phyloP scores from a whole-genome alignment of 1,140 invertebrate genomes.

The Drosophila kanapiae region DNA sequence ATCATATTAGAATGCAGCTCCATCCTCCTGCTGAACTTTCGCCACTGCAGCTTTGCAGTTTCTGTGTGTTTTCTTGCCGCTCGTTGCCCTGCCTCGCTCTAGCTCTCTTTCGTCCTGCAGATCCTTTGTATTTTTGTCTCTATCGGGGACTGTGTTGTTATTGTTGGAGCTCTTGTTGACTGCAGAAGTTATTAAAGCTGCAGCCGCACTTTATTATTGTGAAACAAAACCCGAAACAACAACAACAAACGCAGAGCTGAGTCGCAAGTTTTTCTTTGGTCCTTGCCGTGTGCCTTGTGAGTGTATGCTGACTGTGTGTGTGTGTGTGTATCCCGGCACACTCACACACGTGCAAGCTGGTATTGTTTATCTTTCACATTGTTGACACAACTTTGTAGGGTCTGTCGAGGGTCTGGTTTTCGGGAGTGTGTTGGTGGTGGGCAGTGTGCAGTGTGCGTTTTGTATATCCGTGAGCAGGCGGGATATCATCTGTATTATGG shows the following conservation, averaged over 20 bases:
- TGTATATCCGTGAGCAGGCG: slow-evolving; percentile 12
- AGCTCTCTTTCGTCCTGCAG: slow-evolving; percentile 7
- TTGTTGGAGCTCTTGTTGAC: slow-evolving; percentile 62
- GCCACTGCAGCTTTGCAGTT: slow-evolving; percentile 33
- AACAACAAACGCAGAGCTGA: slow-evolving; percentile 34
- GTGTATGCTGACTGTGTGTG: neutral
- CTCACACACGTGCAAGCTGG: slow-evolving; percentile 11
- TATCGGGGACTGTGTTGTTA: slow-evolving; percentile 48
- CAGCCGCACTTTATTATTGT: slow-evolving; percentile 79
- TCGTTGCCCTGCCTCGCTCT: neutral
- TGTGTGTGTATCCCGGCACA: slow-evolving; percentile 25
- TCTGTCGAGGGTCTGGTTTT: slow-evolving; percentile 11
- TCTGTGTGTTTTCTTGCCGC: slow-evolving; percentile 39
- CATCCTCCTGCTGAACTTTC: slow-evolving; percentile 48
- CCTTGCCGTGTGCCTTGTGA: slow-evolving; percentile 1
- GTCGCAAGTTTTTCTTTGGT: slow-evolving; percentile 46
- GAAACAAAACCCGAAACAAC: slow-evolving; percentile 65
- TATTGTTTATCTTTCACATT: slow-evolving; percentile 74
- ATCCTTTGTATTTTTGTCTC: slow-evolving; percentile 34
- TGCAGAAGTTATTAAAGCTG: slow-evolving; percentile 79
- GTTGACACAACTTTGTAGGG: slow-evolving; percentile 63
- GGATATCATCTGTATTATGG: slow-evolving; percentile 47
- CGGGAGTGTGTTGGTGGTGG: neutral
- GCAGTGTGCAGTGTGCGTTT: neutral
- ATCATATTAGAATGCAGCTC: slow-evolving; percentile 67